A percentile compares a stretch with the other conserved stretches of the same genome.
These are phyloP conservation scores for Chymomyza costata DNA, from an alignment of 1,140 invertebrate species.

Conservation along the genomic window DNA sequence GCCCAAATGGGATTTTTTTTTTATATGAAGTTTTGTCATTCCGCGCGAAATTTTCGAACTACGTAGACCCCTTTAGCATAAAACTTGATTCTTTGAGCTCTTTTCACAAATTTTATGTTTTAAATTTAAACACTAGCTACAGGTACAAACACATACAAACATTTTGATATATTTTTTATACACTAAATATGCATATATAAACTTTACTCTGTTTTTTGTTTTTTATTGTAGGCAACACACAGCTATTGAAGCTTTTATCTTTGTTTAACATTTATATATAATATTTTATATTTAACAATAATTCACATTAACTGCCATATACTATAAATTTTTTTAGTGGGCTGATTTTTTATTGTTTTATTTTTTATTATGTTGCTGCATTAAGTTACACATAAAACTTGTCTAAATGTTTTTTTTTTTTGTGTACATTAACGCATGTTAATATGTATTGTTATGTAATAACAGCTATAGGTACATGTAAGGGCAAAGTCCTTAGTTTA, in stretches of 20 bases:
- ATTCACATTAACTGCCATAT: conserved; percentile 58
- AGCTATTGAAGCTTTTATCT: conserved; percentile 24
- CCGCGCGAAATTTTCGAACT: too few relatives aligned
- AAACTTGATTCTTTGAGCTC: too few relatives aligned
- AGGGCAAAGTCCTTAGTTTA: not conserved
- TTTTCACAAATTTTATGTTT: too few relatives aligned
- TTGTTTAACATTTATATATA: conserved; percentile 32
- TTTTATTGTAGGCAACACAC: conserved; percentile 32
- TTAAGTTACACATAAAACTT: conserved; percentile 50
- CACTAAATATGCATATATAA: conserved; percentile 31
- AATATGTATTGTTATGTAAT: conserved; percentile 29
- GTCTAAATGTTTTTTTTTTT: conserved; percentile 45
- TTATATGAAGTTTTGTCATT: too few relatives aligned
- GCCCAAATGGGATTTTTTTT: too few relatives aligned
- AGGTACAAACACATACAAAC: conserved; percentile 66
- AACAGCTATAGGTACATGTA: conserved; percentile 28
- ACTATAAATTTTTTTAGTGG: conserved; percentile 23
- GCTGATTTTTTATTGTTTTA: conserved; percentile 28
- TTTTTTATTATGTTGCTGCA: conserved; percentile 21
- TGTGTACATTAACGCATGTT: conserved; percentile 3
- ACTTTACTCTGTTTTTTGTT: conserved; percentile 10
- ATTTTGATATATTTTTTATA: conserved; percentile 27
- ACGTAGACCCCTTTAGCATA: too few relatives aligned
- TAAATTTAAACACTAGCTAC: conserved; percentile 48
- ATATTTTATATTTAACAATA: conserved; percentile 42